Evolutionary conservation across 2,888 invertebrate species (phyloP), one percentile per base, ranked within the genome.

Genomic region (Epirrhoe tristata): DNA sequence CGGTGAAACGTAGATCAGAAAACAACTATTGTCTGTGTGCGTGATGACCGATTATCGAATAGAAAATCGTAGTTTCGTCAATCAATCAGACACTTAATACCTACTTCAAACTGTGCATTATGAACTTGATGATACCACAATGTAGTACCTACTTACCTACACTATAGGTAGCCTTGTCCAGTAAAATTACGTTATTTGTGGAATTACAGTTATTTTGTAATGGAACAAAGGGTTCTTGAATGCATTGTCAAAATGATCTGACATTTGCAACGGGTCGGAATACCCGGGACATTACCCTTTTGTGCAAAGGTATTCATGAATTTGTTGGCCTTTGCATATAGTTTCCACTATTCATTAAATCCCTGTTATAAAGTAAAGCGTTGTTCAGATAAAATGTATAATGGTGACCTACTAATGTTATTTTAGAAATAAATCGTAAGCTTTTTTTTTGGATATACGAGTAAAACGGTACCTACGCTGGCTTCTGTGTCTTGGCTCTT

Each of bases 241-340:
- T 82, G 82, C 81, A 80, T 83, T 82, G 81, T 80, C 80, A 80
- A 79, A 84, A 84, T 76, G 77, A 76, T 76, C 69, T 72, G 72
- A 70, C 74, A 71, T 74, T 74, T 67, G 70, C 69, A 66, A 69
- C 68, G 68, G 70, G 71, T 71, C 65, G 68, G 68, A 74, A 74
- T 74, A 69, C 67, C 70, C 67, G 24, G 74, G 64, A 65, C 63
- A 71, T 72, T 74, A 74, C 70, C 71, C 70, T 12, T 72, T 72
- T 68, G 69, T 72, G 61, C 54, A 31, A 56, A 59, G 58, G 46
- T 57, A 56, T 54, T 31, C 54, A 50, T 39, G 53, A 31, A 58
- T 66, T n/a, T 62, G 32, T 48, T 31, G 55, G 36, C 12, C 12
- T 43, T 43, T 3, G 12, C 39, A 12, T 43, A 12, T 12, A 43